phyloP scores from a whole-genome alignment of 2,113 vertebrate species.

The Oncorhynchus kisutch region DNA sequence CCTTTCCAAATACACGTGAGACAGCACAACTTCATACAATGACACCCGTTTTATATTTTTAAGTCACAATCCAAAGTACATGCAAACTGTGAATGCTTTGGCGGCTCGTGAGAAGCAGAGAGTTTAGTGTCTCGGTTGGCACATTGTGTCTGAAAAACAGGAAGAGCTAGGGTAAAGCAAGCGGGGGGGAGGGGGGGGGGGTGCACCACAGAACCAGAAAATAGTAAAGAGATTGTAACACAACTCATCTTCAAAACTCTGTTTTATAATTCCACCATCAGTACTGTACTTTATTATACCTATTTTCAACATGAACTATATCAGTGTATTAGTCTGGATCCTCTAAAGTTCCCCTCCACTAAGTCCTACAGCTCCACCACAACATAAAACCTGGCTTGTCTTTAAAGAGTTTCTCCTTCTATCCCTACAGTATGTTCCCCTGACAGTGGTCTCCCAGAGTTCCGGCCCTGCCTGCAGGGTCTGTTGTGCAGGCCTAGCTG shows the following conservation, averaged over 20 bases:
- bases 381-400: not conserved
- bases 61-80: not conserved
- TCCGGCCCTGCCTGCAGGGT: not conserved
- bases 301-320: not conserved
- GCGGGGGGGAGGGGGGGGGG: not conserved
- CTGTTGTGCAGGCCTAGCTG: not conserved
- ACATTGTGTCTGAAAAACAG: conserved; percentile 45
- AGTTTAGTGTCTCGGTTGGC: conserved; percentile 35
- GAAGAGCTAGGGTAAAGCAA: conserved; percentile 37
- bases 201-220: conserved; percentile 18
- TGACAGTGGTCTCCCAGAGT: conserved; percentile 2
- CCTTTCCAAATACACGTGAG: not conserved
- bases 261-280: not conserved
- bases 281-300: not conserved
- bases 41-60: not conserved
- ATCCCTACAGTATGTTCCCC: not conserved
- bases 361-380: no score
- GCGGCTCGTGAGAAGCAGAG: conserved; percentile 26
- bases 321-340: not conserved
- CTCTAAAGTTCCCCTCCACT: not conserved
- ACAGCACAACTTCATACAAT: not conserved
- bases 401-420: conserved; percentile 3
- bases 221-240: conserved; percentile 28
- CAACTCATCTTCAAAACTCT: not conserved
- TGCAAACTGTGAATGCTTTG: not conserved